Conservation (phyloP, 2,113 vertebrate genomes). For the Eulacestoma nigropectus region DNA sequence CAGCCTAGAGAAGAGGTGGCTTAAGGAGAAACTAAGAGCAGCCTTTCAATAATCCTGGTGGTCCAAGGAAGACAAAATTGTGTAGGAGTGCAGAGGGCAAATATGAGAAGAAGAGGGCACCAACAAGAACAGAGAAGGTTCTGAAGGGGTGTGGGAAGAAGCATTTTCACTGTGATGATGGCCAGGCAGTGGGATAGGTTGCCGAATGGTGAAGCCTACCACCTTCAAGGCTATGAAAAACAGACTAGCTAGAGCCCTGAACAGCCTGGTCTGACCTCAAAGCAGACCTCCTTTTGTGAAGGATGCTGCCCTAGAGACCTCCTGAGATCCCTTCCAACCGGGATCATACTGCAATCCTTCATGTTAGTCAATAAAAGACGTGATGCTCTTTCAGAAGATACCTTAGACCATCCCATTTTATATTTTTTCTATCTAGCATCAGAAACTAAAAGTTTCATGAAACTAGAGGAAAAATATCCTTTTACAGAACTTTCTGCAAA, state of each 20-base stretch:
- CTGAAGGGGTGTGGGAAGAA: background rate
- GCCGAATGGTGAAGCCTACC: background rate
- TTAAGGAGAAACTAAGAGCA: background rate
- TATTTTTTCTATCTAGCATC: background rate
- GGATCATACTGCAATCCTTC: background rate
- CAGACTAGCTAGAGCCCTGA: background rate
- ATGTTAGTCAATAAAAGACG: background rate
- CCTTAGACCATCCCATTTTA: background rate
- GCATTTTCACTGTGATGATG: background rate
- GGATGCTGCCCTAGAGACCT: background rate
- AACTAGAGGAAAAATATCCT: background rate
- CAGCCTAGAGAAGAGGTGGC: background rate
- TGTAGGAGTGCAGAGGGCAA: fast-evolving
- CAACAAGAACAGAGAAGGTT: background rate
- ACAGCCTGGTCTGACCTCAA: background rate
- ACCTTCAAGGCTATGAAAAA: background rate
- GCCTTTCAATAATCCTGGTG: background rate
- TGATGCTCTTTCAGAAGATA: background rate
- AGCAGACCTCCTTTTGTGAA: background rate
- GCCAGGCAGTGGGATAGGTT: background rate
- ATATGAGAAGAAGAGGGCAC: background rate
- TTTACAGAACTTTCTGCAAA: background rate
- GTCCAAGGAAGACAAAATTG: background rate
- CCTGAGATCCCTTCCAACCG: background rate
- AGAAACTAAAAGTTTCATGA: background rate